These are phyloP conservation scores for Macaca mulatta DNA, from an alignment of 2,113 vertebrate genomes.

Conservation along the genomic window DNA sequence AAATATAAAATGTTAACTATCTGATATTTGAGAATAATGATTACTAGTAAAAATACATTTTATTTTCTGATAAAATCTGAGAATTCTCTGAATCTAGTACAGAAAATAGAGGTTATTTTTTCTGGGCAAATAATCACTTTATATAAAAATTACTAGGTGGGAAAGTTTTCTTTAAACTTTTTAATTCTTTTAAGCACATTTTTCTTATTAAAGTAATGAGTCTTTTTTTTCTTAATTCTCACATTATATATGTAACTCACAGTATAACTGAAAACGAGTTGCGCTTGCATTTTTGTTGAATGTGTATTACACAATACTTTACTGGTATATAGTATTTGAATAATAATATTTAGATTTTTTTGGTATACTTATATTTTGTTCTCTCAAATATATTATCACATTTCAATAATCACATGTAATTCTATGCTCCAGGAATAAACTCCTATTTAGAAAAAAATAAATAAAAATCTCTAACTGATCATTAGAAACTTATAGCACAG, in stretches of 20 bases:
- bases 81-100: neutral
- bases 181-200: neutral
- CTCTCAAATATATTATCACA: neutral
- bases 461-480: neutral
- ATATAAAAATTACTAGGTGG: neutral
- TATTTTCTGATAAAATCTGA: neutral
- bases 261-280: neutral
- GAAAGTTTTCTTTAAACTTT: neutral
- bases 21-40: neutral
- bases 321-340: neutral
- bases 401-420: neutral
- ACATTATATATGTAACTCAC: neutral
- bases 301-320: neutral
- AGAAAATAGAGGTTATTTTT: neutral
- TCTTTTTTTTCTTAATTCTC: neutral
- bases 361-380: neutral
- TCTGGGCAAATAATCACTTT: neutral
- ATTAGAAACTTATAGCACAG: neutral
- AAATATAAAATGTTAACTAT: neutral
- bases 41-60: neutral
- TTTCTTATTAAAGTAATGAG: neutral
- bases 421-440: neutral
- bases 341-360: neutral
- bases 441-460: neutral
- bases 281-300: neutral